phyloP scores from a whole-genome alignment of 1,140 invertebrate genomes.

The Nymphalis io region DNA sequence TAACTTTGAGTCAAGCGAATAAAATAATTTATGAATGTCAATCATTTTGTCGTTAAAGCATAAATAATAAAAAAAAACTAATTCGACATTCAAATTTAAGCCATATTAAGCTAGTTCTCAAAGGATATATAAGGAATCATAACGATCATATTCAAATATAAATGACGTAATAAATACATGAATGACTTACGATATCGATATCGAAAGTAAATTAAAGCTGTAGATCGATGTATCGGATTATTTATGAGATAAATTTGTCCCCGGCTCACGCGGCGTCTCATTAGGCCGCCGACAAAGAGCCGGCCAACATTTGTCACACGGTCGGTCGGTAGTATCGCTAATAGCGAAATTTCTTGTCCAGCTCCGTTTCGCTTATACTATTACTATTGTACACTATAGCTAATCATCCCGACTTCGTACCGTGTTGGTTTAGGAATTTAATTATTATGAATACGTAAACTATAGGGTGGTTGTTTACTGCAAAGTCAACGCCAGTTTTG shows the following conservation, averaged over 20 bases:
- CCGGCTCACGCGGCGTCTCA: conserved; percentile 58
- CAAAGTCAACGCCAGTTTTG: too few relatives aligned
- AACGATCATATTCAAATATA: conserved; percentile 44
- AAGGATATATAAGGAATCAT: conserved; percentile 18
- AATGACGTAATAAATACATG: conserved; percentile 63
- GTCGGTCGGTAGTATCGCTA: conserved; percentile 40
- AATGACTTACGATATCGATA: conserved; percentile 71
- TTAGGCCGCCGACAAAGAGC: conserved; percentile 72
- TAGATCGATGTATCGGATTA: conserved; percentile 69
- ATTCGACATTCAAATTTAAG: not conserved
- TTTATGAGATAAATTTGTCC: conserved; percentile 77
- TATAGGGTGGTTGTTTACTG: too few relatives aligned
- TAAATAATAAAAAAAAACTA: not conserved
- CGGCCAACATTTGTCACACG: conserved; percentile 62
- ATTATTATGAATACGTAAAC: too few relatives aligned
- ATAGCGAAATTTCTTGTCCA: conserved; percentile 56
- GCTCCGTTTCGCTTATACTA: conserved; percentile 12
- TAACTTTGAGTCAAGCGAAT: not conserved
- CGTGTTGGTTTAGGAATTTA: too few relatives aligned
- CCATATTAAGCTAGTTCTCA: not conserved
- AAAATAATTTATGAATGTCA: not conserved
- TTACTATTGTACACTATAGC: not conserved
- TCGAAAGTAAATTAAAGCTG: conserved; percentile 69
- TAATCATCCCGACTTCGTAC: too few relatives aligned
- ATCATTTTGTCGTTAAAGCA: too few relatives aligned